Conservation (phyloP, 1,140 invertebrate species). For the Drosophila athabasca region DNA sequence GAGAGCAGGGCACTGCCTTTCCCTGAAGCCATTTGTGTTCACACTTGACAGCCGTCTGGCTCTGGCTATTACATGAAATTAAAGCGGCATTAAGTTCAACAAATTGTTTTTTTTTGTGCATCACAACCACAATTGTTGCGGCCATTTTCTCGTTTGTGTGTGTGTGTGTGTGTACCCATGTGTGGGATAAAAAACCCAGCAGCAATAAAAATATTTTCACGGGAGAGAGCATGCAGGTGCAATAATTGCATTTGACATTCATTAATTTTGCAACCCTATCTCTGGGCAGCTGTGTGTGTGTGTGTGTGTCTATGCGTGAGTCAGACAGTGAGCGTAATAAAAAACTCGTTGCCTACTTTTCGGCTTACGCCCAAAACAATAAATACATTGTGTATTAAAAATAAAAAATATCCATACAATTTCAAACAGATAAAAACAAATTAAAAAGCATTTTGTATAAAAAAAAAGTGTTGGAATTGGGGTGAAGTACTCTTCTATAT, state of each 20-base stretch:
- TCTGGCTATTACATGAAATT: constrained; percentile 21
- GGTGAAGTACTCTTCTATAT: neutral
- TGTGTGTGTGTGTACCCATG: no score
- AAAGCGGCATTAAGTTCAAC: constrained; percentile 28
- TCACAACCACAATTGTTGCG: constrained; percentile 38
- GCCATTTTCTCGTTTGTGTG: neutral
- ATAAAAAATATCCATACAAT: no score
- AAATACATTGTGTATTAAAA: no score
- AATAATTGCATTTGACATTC: constrained; percentile 77
- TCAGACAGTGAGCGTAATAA: neutral
- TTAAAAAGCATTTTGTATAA: neutral
- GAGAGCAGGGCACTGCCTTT: neutral
- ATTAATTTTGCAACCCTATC: constrained; percentile 61
- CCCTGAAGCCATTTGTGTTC: constrained; percentile 19
- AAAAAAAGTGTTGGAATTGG: neutral
- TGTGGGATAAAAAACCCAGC: neutral
- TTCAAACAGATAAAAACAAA: no score
- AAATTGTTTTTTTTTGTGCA: constrained; percentile 22
- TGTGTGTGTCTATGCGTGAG: constrained; percentile 9
- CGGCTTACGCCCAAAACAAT: no score
- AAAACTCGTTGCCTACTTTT: no score
- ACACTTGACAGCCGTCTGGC: constrained; percentile 29
- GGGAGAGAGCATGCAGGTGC: constrained; percentile 64
- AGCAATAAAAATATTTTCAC: constrained; percentile 6
- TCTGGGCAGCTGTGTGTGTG: neutral